Evolutionary conservation across 1,140 invertebrate genomes (phyloP).

Genomic region (Elysia chlorotica): DNA sequence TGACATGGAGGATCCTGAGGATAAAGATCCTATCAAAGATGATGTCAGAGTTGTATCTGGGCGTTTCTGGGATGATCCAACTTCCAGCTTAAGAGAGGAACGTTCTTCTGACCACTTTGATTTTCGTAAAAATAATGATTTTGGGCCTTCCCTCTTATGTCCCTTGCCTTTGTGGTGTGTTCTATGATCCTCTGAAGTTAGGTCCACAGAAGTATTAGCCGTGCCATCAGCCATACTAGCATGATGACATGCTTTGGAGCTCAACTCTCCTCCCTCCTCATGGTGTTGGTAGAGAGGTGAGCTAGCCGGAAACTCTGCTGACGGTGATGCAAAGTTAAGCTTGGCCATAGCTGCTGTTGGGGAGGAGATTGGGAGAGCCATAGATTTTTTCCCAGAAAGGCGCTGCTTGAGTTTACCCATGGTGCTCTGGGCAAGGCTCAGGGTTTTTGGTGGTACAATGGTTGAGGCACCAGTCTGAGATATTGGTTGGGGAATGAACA

Average conservation of each 20-base stretch:
- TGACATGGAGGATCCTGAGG: conserved; percentile 1
- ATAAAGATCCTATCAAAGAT: not conserved
- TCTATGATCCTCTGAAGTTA: no score
- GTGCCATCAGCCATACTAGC: no score
- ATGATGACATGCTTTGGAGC: no score
- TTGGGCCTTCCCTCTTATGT: no score
- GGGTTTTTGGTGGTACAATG: conserved; percentile 8
- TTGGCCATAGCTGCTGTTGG: conserved; percentile 35
- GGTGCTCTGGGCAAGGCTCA: conserved; percentile 5
- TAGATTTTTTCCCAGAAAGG: not conserved
- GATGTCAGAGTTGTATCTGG: conserved; percentile 6
- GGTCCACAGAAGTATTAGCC: no score
- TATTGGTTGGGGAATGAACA: not conserved
- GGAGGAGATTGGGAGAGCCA: conserved; percentile 20
- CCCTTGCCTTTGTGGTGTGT: no score
- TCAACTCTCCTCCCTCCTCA: no score
- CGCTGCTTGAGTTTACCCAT: not conserved
- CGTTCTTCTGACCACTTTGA: not conserved
- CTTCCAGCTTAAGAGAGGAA: not conserved
- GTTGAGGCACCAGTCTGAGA: not conserved
- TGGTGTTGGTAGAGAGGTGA: no score
- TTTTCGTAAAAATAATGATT: not conserved
- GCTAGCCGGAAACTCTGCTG: no score
- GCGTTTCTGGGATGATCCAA: not conserved
- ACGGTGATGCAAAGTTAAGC: conserved; percentile 25